Evolutionary conservation across 2,113 vertebrate species (phyloP).

Genomic region (Coptodon rendalli): DNA sequence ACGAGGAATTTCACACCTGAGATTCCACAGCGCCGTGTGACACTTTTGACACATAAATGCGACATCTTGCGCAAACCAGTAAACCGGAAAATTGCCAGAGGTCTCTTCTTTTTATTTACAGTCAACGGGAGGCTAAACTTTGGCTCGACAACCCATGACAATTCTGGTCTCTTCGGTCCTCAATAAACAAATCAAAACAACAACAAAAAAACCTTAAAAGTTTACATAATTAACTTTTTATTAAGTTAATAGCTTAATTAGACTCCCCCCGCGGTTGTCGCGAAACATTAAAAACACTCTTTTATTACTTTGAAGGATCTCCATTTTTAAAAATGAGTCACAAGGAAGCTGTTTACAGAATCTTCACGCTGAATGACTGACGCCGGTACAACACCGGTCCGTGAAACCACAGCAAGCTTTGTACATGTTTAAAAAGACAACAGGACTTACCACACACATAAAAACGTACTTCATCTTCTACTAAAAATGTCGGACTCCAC

Average conservation of each 20-base stretch:
- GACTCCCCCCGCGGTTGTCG: not conserved
- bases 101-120: not conserved
- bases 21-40: not conserved
- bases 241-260: not conserved
- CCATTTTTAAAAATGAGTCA: not conserved
- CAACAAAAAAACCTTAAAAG: not conserved
- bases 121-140: not conserved
- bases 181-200: not conserved
- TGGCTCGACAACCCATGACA: not conserved
- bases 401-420: not conserved
- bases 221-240: not conserved
- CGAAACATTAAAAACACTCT: not conserved
- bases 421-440: not conserved
- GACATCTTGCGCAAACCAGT: not conserved
- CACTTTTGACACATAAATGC: not conserved
- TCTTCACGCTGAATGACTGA: not conserved
- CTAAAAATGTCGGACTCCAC: not conserved
- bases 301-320: not conserved
- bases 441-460: not conserved
- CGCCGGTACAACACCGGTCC: not conserved
- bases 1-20: not conserved
- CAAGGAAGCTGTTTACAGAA: not conserved
- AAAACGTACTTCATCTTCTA: not conserved
- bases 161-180: not conserved
- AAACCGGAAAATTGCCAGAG: not conserved